Evolutionary conservation across 2,797 vertebrate species (phyloP).

Genomic region (Crossoptilon crossoptilon): DNA sequence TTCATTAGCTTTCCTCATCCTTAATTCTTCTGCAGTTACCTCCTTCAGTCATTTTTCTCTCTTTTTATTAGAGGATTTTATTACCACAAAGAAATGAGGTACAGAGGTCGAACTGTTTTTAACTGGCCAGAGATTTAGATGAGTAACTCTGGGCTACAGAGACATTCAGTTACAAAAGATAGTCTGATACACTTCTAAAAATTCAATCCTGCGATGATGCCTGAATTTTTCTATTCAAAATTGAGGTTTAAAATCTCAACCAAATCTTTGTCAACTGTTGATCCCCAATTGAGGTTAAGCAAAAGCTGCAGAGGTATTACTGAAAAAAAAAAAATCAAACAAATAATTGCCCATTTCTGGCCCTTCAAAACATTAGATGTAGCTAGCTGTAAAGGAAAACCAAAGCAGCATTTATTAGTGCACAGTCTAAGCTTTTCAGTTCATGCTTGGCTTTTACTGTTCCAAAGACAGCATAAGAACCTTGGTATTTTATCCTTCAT

Average conservation of each 20-base stretch:
- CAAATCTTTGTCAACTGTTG: neutral
- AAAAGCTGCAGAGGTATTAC: neutral
- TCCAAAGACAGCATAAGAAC: neutral
- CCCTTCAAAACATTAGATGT: neutral
- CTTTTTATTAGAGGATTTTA: neutral
- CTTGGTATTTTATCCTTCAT: neutral
- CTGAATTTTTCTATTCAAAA: neutral
- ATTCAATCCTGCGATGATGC: neutral
- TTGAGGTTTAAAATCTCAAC: neutral
- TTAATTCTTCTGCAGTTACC: slow-evolving; percentile 1
- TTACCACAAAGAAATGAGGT: slow-evolving; percentile 16
- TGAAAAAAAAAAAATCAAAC: neutral
- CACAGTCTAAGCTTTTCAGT: neutral
- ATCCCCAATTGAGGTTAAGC: neutral
- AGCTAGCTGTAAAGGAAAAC: neutral
- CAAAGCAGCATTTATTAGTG: neutral
- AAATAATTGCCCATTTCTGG: neutral
- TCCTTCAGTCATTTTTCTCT: neutral
- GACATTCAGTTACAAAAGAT: neutral
- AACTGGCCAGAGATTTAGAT: neutral
- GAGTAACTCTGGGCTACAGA: neutral
- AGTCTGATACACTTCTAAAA: neutral
- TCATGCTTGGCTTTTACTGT: neutral
- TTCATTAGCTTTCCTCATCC: neutral
- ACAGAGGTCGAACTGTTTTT: slow-evolving; percentile 19